Conservation (phyloP, 2,797 vertebrate species). For the Myripristis murdjan region DNA sequence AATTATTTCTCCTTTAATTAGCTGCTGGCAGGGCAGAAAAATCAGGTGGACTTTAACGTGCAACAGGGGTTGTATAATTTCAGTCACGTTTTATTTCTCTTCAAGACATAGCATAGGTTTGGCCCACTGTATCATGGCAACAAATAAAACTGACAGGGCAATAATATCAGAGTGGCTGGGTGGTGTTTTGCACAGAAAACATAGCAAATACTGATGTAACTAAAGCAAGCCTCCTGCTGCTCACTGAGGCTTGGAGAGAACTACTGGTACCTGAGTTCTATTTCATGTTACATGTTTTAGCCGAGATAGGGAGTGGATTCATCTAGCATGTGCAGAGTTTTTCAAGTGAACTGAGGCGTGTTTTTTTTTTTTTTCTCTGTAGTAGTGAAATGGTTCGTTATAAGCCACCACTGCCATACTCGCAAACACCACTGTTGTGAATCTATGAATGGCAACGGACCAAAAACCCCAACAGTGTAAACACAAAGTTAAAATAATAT, state of each 20-base stretch:
- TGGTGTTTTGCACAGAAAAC: slow-evolving; percentile 20
- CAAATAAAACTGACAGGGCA: slow-evolving; percentile 15
- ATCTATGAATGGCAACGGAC: slow-evolving; percentile 32
- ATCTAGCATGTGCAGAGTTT: slow-evolving; percentile 12
- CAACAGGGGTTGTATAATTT: background rate
- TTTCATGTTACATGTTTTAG: slow-evolving; percentile 29
- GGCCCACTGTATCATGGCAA: slow-evolving; percentile 1
- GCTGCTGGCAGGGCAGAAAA: slow-evolving; percentile 11
- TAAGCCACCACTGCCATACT: slow-evolving; percentile 1
- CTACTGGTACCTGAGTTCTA: slow-evolving; percentile 67
- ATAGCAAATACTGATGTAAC: slow-evolving; percentile 28
- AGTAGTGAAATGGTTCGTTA: slow-evolving; percentile 11
- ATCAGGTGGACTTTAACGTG: background rate
- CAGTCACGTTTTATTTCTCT: slow-evolving; percentile 11
- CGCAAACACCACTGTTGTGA: slow-evolving; percentile 7
- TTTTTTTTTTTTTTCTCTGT: slow-evolving; percentile 14
- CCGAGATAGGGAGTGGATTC: background rate
- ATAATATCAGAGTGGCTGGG: slow-evolving; percentile 1
- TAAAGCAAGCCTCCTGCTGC: slow-evolving; percentile 22
- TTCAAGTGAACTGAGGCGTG: slow-evolving; percentile 13
- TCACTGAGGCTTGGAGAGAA: slow-evolving; percentile 38
- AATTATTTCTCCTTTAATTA: slow-evolving; percentile 2
- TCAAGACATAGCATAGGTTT: slow-evolving; percentile 17
- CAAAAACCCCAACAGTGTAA: slow-evolving; percentile 34
- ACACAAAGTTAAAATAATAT: slow-evolving; percentile 48